These are phyloP conservation scores for Thomomys bottae DNA, from an alignment of 2,113 vertebrate genomes.

Conservation along the genomic window DNA sequence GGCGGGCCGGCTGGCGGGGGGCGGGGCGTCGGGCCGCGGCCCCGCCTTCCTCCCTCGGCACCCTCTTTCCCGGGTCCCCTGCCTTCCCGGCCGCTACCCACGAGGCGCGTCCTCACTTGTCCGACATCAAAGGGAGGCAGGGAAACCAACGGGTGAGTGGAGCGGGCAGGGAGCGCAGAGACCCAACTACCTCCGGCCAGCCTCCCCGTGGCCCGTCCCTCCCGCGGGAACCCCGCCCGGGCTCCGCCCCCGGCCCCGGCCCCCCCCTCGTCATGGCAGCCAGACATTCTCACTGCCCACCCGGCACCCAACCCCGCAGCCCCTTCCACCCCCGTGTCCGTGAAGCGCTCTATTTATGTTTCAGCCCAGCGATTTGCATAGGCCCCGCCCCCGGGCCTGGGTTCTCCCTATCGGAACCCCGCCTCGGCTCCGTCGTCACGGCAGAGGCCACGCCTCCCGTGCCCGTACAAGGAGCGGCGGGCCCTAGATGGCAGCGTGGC, in stretches of 20 bases:
- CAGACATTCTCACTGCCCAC: slow-evolving; percentile 69
- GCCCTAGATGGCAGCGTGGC: slow-evolving; percentile 90
- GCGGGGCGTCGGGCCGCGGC: slow-evolving; percentile 19
- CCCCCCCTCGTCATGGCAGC: slow-evolving; percentile 67
- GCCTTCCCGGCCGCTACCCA: slow-evolving; percentile 35
- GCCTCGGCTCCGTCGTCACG: not conserved
- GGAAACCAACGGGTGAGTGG: slow-evolving; percentile 41
- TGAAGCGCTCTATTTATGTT: slow-evolving; percentile 84
- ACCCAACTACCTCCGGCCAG: not conserved
- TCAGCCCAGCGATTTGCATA: slow-evolving; percentile 72
- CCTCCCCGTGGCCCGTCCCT: slow-evolving; percentile 24
- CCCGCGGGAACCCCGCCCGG: slow-evolving; percentile 72
- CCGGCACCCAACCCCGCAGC: slow-evolving; percentile 22
- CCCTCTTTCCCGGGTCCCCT: not conserved
- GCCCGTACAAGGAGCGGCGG: slow-evolving; percentile 88
- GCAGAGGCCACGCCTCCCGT: slow-evolving; percentile 74
- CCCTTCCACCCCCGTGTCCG: slow-evolving; percentile 56
- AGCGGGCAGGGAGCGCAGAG: slow-evolving; percentile 31
- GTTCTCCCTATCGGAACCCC: slow-evolving; percentile 65
- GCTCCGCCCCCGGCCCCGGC: slow-evolving; percentile 68
- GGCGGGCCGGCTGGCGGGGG: slow-evolving; percentile 47
- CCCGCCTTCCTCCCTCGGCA: not conserved
- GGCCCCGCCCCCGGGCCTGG: slow-evolving; percentile 32
- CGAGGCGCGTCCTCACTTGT: slow-evolving; percentile 62
- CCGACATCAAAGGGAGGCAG: slow-evolving; percentile 59